Percentiles rank a stretch among this genome's conserved stretches.
These are phyloP conservation scores for Schizothorax lantsangensis DNA, from an alignment of 2,797 vertebrate species.

Conservation along the genomic window DNA sequence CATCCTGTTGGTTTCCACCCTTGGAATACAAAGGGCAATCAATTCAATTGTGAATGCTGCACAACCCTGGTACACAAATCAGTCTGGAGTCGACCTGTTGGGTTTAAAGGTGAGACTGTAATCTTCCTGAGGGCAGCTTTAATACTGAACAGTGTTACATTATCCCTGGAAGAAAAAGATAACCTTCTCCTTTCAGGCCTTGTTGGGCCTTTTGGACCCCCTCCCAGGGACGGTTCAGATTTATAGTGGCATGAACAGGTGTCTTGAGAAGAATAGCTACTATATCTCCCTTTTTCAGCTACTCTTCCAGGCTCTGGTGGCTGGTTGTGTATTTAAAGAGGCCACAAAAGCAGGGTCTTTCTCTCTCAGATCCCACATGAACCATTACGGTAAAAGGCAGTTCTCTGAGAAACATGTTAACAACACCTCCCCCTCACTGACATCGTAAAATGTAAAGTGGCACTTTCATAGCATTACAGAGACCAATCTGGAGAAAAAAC, in stretches of 20 bases:
- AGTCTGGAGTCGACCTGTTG: neutral
- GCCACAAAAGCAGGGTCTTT: conserved; percentile 6
- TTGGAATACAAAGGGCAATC: neutral
- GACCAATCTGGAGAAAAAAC: neutral
- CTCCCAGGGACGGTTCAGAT: neutral
- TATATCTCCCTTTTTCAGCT: conserved; percentile 39
- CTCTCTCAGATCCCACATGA: neutral
- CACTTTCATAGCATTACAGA: neutral
- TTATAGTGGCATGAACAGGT: conserved; percentile 36
- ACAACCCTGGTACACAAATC: conserved; percentile 15
- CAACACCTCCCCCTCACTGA: neutral
- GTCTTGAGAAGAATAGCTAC: conserved; percentile 22
- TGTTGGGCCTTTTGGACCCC: conserved; percentile 21
- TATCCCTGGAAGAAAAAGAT: conserved; percentile 36
- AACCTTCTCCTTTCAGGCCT: conserved; percentile 26
- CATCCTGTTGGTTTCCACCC: neutral
- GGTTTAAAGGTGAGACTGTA: conserved; percentile 17
- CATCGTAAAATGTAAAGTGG: neutral
- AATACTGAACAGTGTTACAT: conserved; percentile 27
- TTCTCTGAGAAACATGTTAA: conserved; percentile 16
- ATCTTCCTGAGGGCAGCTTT: conserved; percentile 31
- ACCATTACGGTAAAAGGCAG: neutral
- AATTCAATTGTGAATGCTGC: neutral
- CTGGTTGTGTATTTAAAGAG: conserved; percentile 34
- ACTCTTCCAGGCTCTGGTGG: neutral